Evolutionary conservation across 2,113 vertebrate species (phyloP).

Genomic region (Cavia aperea): DNA sequence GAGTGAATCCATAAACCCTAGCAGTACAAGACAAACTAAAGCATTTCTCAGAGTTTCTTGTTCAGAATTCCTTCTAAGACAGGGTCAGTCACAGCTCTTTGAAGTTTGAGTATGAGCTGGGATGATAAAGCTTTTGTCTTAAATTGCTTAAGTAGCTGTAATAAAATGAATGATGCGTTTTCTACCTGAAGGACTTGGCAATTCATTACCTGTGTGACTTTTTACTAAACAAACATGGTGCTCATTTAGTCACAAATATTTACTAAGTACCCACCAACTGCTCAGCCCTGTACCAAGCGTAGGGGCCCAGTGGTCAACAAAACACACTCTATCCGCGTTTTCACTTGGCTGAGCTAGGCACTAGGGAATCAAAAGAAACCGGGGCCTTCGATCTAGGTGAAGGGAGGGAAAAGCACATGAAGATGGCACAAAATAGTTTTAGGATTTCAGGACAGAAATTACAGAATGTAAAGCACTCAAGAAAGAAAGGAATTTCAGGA

Average conservation of each 20-base stretch:
- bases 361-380: background rate
- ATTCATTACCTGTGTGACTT: background rate
- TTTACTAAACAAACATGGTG: background rate
- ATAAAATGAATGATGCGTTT: background rate
- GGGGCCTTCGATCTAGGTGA: background rate
- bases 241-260: conserved; percentile 9
- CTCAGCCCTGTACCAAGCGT: background rate
- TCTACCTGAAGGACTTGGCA: background rate
- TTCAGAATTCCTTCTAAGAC: background rate
- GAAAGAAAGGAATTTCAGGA: background rate
- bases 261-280: background rate
- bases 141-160: background rate
- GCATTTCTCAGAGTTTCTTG: background rate
- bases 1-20: background rate
- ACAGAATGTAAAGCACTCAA: background rate
- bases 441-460: conserved; percentile 3
- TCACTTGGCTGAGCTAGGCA: background rate
- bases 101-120: background rate
- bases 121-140: background rate
- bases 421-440: background rate
- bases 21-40: background rate
- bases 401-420: background rate
- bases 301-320: background rate
- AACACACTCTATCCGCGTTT: background rate
- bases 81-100: background rate